Conservation (phyloP, 1,140 invertebrate genomes). For the Euwallacea similis region DNA sequence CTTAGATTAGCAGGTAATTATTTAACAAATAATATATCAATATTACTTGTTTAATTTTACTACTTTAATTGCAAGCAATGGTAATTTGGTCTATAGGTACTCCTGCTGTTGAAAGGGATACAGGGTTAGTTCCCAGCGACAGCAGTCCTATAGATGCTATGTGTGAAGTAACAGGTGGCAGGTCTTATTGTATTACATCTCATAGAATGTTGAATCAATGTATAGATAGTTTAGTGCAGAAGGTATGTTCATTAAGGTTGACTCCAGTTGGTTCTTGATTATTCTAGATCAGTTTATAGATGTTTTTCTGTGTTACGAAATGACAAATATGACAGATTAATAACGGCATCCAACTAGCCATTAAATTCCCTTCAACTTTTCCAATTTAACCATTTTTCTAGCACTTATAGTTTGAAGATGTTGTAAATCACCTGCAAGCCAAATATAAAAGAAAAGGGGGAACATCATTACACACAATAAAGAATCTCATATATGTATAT, state of each 20-base stretch:
- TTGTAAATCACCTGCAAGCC: no score
- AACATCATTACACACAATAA: no score
- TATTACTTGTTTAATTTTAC: background rate
- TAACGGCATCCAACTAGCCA: background rate
- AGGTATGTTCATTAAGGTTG: slow-evolving; percentile 61
- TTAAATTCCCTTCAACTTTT: no score
- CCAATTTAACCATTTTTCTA: no score
- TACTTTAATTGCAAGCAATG: background rate
- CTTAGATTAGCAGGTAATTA: slow-evolving; percentile 82
- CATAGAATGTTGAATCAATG: slow-evolving; percentile 95
- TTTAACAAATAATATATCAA: background rate
- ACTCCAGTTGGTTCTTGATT: background rate
- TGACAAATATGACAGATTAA: background rate
- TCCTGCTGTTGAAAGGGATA: slow-evolving; percentile 64
- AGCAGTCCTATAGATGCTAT: slow-evolving; percentile 93
- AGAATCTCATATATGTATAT: no score
- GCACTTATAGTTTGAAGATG: no score
- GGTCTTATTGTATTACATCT: slow-evolving; percentile 94
- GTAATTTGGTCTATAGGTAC: slow-evolving; percentile 51
- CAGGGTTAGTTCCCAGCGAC: slow-evolving; percentile 85
- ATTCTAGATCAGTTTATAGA: background rate
- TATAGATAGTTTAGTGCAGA: slow-evolving; percentile 94
- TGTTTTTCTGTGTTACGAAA: no score
- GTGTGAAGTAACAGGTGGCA: slow-evolving; percentile 98
- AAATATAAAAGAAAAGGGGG: no score